A percentile compares a stretch with the other conserved stretches of the same genome.
Evolutionary conservation across 2,113 vertebrate genomes (phyloP).

Genomic region (Mormoops blainvillei): DNA sequence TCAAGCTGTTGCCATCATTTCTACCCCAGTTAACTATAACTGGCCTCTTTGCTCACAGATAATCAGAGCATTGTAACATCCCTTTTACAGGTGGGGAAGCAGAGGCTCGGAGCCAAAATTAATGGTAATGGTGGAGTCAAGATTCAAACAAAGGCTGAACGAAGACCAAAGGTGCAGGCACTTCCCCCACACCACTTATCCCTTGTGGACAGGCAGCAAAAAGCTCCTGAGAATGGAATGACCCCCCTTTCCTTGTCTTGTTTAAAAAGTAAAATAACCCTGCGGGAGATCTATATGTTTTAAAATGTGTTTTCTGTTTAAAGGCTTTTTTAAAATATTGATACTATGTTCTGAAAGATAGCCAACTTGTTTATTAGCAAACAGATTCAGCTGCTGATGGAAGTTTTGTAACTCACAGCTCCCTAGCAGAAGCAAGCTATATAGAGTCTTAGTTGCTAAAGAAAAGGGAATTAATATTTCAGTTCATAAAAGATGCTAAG

Average conservation of each 20-base stretch:
- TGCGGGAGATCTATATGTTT: background rate
- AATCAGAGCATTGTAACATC: background rate
- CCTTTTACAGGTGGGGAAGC: background rate
- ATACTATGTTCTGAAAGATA: slow-evolving; percentile 10
- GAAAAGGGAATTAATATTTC: slow-evolving; percentile 38
- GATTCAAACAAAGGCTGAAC: background rate
- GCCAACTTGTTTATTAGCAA: background rate
- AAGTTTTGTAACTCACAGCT: slow-evolving; percentile 12
- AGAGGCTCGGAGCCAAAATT: background rate
- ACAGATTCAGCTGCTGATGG: slow-evolving; percentile 28
- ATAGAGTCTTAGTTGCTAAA: slow-evolving; percentile 19
- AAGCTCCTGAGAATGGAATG: background rate
- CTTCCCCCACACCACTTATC: background rate
- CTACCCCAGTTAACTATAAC: background rate
- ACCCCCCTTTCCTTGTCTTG: background rate
- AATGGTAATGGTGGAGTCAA: background rate
- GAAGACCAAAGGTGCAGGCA: background rate
- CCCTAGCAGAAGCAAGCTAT: background rate
- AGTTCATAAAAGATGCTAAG: background rate
- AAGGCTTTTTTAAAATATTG: background rate
- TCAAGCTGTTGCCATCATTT: background rate
- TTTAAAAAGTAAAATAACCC: slow-evolving; percentile 22
- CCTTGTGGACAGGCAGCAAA: background rate
- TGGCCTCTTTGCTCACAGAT: background rate
- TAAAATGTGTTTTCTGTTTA: slow-evolving; percentile 29